phyloP scores from a whole-genome alignment of 2,113 vertebrate genomes.

The Bufo gargarizans region DNA sequence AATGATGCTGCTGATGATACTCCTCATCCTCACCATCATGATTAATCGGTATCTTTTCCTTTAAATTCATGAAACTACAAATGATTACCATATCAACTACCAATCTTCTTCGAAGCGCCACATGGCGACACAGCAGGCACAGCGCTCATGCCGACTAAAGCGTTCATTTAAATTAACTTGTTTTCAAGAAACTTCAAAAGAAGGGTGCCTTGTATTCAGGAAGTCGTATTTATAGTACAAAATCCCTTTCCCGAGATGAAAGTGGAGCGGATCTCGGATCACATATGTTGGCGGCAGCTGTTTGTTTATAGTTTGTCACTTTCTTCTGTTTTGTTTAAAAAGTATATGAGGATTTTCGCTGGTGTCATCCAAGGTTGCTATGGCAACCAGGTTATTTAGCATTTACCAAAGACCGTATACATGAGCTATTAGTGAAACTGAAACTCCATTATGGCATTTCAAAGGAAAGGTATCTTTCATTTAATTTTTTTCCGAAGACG shows the following conservation, averaged over 20 bases:
- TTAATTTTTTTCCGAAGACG: background rate
- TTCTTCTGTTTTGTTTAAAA: conserved; percentile 28
- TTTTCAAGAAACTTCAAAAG: conserved; percentile 24
- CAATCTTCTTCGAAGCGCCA: background rate
- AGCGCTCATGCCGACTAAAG: background rate
- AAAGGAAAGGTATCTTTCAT: background rate
- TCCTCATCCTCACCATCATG: background rate
- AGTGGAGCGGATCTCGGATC: background rate
- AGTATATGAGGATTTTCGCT: background rate
- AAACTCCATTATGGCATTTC: background rate
- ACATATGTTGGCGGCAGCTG: conserved; percentile 31
- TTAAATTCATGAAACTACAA: background rate
- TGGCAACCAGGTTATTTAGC: conserved; percentile 28
- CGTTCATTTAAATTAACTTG: conserved; percentile 12
- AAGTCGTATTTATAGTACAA: conserved; percentile 9
- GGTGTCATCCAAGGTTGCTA: background rate
- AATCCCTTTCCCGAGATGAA: conserved; percentile 20
- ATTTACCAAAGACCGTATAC: background rate
- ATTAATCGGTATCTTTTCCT: background rate
- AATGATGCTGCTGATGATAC: background rate
- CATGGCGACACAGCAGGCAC: background rate
- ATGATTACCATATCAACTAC: background rate
- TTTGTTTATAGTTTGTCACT: conserved; percentile 22
- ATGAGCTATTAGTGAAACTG: background rate
- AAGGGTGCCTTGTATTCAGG: background rate